Evolutionary conservation across 92 coral and sea anemone species (phyloP).

Genomic region (Palythoa heliodiscus): DNA sequence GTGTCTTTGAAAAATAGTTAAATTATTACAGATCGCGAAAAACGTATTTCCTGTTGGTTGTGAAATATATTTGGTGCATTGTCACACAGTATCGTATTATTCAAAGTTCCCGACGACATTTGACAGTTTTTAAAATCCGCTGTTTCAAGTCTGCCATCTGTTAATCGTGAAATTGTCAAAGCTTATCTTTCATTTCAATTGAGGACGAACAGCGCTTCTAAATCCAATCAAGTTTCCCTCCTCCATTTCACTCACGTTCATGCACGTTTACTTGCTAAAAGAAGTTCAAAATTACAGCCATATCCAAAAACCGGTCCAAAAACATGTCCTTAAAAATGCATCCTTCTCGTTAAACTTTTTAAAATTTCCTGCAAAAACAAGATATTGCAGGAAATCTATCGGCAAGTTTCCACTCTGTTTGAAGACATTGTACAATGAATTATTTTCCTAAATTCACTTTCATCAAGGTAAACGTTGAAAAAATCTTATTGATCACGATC

Average conservation of each 20-base stretch:
- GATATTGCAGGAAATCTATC: neutral
- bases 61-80: neutral
- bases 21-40: neutral
- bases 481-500: neutral
- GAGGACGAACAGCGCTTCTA: neutral
- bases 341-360: neutral
- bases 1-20: neutral
- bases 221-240: neutral
- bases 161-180: slow-evolving; percentile 12
- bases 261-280: neutral
- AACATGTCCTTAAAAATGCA: neutral
- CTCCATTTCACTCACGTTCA: neutral
- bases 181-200: neutral
- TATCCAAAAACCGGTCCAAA: neutral
- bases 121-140: slow-evolving; percentile 6
- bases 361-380: neutral
- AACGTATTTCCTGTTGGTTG: neutral
- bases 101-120: slow-evolving; percentile 24
- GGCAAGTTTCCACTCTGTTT: neutral
- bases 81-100: slow-evolving; percentile 19
- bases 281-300: neutral
- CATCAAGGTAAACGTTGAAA: neutral
- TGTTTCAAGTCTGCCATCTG: slow-evolving; percentile 29
- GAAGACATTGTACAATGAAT: neutral
- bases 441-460: neutral